These are phyloP conservation scores for Xenopus laevis DNA, from an alignment of 2,113 vertebrate species.

Conservation along the genomic window DNA sequence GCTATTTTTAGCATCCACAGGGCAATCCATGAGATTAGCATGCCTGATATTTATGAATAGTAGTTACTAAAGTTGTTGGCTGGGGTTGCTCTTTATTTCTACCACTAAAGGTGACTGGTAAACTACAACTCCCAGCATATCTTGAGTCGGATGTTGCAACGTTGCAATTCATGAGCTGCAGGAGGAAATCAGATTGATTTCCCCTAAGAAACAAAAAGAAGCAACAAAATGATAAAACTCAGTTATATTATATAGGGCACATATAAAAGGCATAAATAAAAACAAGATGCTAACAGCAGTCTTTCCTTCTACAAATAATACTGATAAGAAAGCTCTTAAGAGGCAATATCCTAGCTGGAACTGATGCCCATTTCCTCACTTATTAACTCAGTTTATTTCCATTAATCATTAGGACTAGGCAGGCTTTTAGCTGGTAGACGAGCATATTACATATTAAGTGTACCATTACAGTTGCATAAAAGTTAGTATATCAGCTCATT, in stretches of 20 bases:
- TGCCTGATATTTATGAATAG: too few species aligned
- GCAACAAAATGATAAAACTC: too few species aligned
- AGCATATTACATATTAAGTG: not conserved
- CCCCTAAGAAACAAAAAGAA: too few species aligned
- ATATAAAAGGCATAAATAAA: not conserved
- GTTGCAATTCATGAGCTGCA: too few species aligned
- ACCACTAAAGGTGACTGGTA: too few species aligned
- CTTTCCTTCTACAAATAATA: not conserved
- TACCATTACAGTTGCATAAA: not conserved
- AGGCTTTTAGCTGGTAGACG: not conserved
- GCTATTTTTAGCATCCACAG: too few species aligned
- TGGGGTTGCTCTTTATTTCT: too few species aligned
- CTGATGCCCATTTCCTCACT: not conserved
- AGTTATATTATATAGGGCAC: not conserved
- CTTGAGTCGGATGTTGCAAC: too few species aligned
- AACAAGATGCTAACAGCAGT: not conserved
- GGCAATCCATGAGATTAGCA: too few species aligned
- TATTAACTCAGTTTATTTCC: not conserved
- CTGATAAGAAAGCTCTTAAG: not conserved
- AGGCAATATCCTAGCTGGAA: not conserved
- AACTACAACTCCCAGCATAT: too few species aligned
- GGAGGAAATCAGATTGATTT: too few species aligned
- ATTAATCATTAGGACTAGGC: not conserved
- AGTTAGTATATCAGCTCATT: conserved; percentile 36
- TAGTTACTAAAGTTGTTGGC: too few species aligned